Percentiles rank a stretch among this genome's conserved stretches.
These are phyloP conservation scores for Ascidia mentula DNA, from an alignment of 23 tunicate species.

Conservation along the genomic window DNA sequence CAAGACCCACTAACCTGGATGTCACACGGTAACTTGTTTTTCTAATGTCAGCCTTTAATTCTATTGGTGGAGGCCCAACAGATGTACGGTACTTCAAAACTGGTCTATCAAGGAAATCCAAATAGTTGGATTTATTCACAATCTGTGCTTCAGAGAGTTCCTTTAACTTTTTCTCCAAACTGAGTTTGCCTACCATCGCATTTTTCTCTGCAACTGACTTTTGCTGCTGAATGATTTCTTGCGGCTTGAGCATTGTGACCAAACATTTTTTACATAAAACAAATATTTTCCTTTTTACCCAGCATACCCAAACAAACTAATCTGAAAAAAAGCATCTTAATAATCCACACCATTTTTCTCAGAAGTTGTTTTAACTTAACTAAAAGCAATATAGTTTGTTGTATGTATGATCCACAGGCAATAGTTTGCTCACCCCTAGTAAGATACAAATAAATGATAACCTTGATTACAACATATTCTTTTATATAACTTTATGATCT, in stretches of 20 bases:
- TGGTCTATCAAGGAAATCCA: slow-evolving; percentile 1
- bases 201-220: slow-evolving; percentile 19
- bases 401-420: no score
- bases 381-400: no score
- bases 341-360: no score
- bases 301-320: no score
- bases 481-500: no score
- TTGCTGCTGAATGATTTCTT: slow-evolving; percentile 1
- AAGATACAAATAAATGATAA: no score
- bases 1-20: neutral
- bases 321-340: no score
- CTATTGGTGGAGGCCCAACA: neutral
- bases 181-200: slow-evolving; percentile 21
- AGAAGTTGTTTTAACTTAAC: no score
- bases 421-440: no score
- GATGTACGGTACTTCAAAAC: slow-evolving; percentile 32
- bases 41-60: neutral
- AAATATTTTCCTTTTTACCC: no score
- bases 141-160: neutral
- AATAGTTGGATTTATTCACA: neutral
- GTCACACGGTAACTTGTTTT: neutral
- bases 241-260: neutral
- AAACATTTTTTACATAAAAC: neutral
- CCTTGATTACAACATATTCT: no score
- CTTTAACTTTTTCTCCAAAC: slow-evolving; percentile 17